A percentile compares a stretch with the other conserved stretches of the same genome.
Evolutionary conservation across 1,140 invertebrate genomes (phyloP).

Genomic region (Saccostrea glomerata): DNA sequence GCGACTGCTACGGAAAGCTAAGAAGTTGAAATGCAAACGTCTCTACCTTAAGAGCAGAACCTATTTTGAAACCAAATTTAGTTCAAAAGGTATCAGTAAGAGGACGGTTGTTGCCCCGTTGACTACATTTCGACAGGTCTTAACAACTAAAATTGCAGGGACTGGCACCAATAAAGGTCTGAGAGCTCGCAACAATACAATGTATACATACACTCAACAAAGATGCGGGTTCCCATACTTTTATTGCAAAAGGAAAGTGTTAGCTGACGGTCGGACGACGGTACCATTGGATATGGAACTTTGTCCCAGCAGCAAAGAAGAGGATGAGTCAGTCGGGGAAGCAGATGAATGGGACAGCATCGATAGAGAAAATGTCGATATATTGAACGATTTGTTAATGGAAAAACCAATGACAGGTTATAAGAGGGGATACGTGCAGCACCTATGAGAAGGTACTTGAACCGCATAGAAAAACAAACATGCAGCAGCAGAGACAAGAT

Average conservation of each 20-base stretch:
- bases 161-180: background rate
- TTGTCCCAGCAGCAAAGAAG: too few relatives aligned
- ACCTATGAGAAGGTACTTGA: too few relatives aligned
- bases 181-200: background rate
- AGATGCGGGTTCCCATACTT: background rate
- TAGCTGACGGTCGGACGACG: too few relatives aligned
- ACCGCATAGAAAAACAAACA: too few relatives aligned
- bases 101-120: background rate
- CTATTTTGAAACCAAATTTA: conserved; percentile 10
- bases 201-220: background rate
- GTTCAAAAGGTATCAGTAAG: conserved; percentile 12
- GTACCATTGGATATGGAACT: background rate
- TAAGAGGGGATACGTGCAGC: too few relatives aligned
- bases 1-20: too few relatives aligned
- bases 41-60: background rate
- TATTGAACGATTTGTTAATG: background rate
- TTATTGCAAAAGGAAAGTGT: too few relatives aligned
- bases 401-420: background rate
- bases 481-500: too few relatives aligned
- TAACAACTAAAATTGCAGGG: background rate
- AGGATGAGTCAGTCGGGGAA: too few relatives aligned
- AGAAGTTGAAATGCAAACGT: background rate
- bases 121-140: background rate
- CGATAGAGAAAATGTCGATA: too few relatives aligned
- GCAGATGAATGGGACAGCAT: too few relatives aligned